Base-by-base conservation (phyloP, 64 coral and sea anemone species). In the Exaiptasia diaphana region DNA sequence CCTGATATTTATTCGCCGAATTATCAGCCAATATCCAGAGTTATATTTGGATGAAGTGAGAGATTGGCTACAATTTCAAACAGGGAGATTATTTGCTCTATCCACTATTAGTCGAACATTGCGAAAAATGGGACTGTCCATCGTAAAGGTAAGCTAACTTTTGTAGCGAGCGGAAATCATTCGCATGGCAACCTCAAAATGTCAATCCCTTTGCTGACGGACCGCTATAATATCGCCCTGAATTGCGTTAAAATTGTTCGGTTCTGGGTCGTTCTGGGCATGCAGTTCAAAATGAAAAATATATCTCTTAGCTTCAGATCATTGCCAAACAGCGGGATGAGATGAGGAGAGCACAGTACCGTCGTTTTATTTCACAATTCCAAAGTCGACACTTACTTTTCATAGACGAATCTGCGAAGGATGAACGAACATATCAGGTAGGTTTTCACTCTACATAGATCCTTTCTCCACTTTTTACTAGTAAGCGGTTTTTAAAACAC, bases 271-370 rank as follows among this genome's bases (percentile, higher is more conserved):
- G n/a, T n/a, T n/a, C n/a, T n/a, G n/a, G n/a, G n/a, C n/a, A n/a
- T n/a, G n/a, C n/a, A n/a, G n/a, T n/a, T n/a, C n/a, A n/a, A n/a
- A n/a, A n/a, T n/a, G n/a, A n/a, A n/a, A n/a, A n/a, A n/a, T n/a
- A n/a, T n/a, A n/a, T n/a, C n/a, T n/a, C n/a, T n/a, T n/a, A 72
- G 67, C 23, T 73, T 25, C 49, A 84, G 0, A 4, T 73, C 32
- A 74, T 84, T 73, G 81, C 81, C 17, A 71, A 74, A 26, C 34
- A 73, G 59, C 22, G 81, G n/a, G 40, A 84, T 62, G 81, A 84
- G 15, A 42, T 50, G 41, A n/a, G 54, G 22, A 20, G 50, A 32
- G 81, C 81, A 56, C 41, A 56, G n/a, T 83, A 56, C 6, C 67
- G 67, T 12, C 20, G 81, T n/a, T 73, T 15, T 9, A 73, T 84